These are phyloP conservation scores for Globodera ellingtonae DNA, from an alignment of 1,140 invertebrate genomes.

Conservation along the genomic window DNA sequence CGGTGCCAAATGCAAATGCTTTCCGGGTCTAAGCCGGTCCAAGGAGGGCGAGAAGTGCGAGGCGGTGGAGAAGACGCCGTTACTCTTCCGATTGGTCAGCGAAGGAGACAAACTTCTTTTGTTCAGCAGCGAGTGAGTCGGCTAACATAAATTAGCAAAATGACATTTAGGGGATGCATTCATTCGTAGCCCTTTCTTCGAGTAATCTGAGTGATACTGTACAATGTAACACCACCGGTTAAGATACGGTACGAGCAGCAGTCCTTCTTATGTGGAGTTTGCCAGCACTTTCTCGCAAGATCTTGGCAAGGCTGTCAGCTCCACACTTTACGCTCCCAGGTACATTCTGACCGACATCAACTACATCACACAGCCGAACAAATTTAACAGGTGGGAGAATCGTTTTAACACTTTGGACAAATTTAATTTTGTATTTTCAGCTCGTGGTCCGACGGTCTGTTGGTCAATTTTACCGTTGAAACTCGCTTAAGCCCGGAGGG, in stretches of 20 bases:
- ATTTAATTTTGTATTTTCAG: neutral
- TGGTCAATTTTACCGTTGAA: conserved; percentile 62
- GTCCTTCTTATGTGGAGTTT: conserved; percentile 58
- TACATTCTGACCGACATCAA: conserved; percentile 61
- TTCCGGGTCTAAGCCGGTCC: conserved; percentile 49
- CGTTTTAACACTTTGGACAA: neutral
- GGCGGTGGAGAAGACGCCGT: conserved; percentile 52
- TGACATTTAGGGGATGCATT: too few relatives aligned
- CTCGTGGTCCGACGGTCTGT: conserved; percentile 58
- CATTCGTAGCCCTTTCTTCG: too few relatives aligned
- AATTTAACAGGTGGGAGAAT: conserved; percentile 48
- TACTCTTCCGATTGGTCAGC: conserved; percentile 54
- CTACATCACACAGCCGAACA: conserved; percentile 64
- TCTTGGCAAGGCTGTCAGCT: conserved; percentile 57
- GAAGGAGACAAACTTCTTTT: conserved; percentile 53
- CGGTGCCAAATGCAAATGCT: conserved; percentile 35
- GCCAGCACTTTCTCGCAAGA: conserved; percentile 58
- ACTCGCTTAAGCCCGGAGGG: conserved; percentile 39
- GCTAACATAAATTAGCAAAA: too few relatives aligned
- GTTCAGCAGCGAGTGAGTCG: conserved; percentile 43
- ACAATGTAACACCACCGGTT: neutral
- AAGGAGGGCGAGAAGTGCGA: conserved; percentile 47
- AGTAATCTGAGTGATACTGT: too few relatives aligned
- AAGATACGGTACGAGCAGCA: conserved; percentile 54
- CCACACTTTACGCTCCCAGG: conserved; percentile 61